A percentile compares a stretch with the other conserved stretches of the same genome.
phyloP scores from a whole-genome alignment of 2,797 vertebrate genomes.

The Phoeniculus purpureus region DNA sequence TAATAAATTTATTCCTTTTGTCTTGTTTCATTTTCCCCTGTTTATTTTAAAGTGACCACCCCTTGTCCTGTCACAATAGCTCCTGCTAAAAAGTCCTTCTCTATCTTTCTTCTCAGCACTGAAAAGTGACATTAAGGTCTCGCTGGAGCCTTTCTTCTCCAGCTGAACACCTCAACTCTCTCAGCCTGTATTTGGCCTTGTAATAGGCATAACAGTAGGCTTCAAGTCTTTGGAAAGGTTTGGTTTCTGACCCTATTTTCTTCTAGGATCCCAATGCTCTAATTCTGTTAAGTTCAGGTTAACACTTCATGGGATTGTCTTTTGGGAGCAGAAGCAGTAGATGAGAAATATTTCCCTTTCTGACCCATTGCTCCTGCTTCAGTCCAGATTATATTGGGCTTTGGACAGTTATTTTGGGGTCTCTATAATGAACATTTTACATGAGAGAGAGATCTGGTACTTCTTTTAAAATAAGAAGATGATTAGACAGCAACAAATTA shows the following conservation, averaged over 20 bases:
- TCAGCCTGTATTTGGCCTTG: neutral
- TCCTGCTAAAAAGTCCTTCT: neutral
- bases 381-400: neutral
- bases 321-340: conserved; percentile 1
- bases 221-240: neutral
- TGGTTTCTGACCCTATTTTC: neutral
- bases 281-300: neutral
- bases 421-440: neutral
- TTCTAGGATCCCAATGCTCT: neutral
- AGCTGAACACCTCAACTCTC: neutral
- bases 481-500: conserved; percentile 27
- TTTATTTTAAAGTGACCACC: neutral
- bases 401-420: conserved; percentile 11
- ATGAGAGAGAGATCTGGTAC: neutral
- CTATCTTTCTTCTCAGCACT: neutral
- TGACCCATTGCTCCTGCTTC: neutral
- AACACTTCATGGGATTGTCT: rapidly evolving
- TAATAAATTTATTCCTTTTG: neutral
- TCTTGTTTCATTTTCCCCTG: neutral
- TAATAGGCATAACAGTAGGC: neutral
- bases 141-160: neutral
- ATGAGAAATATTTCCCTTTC: neutral
- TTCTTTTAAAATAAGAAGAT: conserved; percentile 14
- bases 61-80: neutral
- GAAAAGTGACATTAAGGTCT: too few species aligned